Base-by-base conservation (phyloP, 2,113 vertebrate genomes). In the Athene noctua region DNA sequence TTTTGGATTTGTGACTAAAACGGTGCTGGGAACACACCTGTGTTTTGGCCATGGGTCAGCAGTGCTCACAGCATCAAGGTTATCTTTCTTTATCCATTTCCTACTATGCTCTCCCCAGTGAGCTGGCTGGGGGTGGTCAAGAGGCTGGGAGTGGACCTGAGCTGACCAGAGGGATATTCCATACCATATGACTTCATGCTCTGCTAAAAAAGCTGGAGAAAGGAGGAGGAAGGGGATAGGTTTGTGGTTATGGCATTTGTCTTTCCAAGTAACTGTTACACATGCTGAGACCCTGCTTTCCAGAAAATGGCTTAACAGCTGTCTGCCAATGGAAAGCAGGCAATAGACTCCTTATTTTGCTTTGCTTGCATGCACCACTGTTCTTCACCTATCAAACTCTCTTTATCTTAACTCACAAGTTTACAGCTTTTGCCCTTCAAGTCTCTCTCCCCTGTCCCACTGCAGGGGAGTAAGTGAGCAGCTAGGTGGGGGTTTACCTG, bases 401-500 rank as follows among this genome's bases (percentile, higher is more conserved):
- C 38, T 54, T 44, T 34, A 54, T 8, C 10, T 61, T 38, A 26
- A 47, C 40, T 8, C 10, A 29, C 0, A 0, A 18, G n/a, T 61
- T 77, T 47, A 40, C 40, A 61, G 79, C 19, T 83, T 77, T 62
- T 61, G 23, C 20, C 62, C 40, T 68, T 61, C 19, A 54, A 54
- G 21, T 9, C 83, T 70, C 62, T 55, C 29, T 49, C 25, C 16
- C 14, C 16, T 19, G 30, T 30, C 13, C 13, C 25, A 16, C 9
- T 3, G 15, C 1, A 2, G 27, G 57, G n/a, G 25, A 44, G 29
- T 11, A 6, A 44, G 21, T 16, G 30, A 51, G 17, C 1, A 3
- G 17, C 26, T 68, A 54, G 15, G 13, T 27, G 17, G 29, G 23
- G 23, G 11, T 17, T 34, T 5, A 58, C 11, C 7, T 34, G 52